Evolutionary conservation across 1,140 invertebrate genomes (phyloP), one percentile per base, ranked within the genome.

Genomic region (Berghia stephanieae): DNA sequence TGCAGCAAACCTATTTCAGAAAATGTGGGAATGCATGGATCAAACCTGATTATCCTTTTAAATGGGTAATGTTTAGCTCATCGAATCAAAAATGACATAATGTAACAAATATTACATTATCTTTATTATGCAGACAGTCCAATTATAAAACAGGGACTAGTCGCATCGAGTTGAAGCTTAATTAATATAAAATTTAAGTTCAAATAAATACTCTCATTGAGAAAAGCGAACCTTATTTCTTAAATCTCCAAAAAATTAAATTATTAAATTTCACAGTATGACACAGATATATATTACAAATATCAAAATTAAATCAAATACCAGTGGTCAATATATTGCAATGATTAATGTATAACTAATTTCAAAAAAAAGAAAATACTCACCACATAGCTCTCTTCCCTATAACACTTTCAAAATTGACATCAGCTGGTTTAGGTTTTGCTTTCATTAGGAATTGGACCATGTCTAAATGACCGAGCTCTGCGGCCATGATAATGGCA

Each of bases 301-400:
- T 38, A n/a, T 10, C 66, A 6, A n/a, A 68, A 5, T 68, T 38
- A 18, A 68, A 21, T 38, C 5, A 36, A 10, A 10, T 34, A 18
- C 13, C 8, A 34, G 5, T 13, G 66, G 13, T n/a, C 5, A 10
- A 27, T 36, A 4, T n/a, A 8, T 40, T 38, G 13, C 40, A 36
- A 68, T 68, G 31, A 34, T 6, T 13, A 13, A 34, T 34, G 4
- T 8, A 21, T 13, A 68, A 16, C 31, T 31, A 68, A 40, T 38
- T 24, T 36, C 21, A 38, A 68, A 8, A 13, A 16, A 13, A 68
- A 34, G 8, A 60, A 18, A 60, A 6, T 24, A 78, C 79, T 75
- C 76, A 86, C 86, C 85, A 86, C n/a, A 86, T 84, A 49, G 86
- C 81, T 78, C 83, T 79, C 42, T 80, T 81, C 2, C 85, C 85